Base-by-base conservation (phyloP, 2,888 invertebrate species). In the Onchidella celtica region DNA sequence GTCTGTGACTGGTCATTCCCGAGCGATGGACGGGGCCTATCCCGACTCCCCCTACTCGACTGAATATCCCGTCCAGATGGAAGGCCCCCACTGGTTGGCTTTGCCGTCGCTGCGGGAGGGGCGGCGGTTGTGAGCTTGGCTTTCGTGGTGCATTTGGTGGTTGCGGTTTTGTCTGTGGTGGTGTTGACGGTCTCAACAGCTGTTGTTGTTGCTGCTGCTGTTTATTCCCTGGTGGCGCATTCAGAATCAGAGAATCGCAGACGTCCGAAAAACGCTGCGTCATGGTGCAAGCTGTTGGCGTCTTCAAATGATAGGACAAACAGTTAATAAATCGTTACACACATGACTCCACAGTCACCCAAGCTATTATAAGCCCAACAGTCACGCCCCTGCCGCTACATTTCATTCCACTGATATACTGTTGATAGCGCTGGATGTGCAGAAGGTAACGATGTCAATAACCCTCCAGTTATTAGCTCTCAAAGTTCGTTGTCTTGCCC, bases 241-340 rank as follows among this genome's bases (percentile, higher is more conserved):
- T 59, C n/a, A 79, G 57, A 9, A 79, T 79, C 36, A 79, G 70
- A 17, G 78, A 79, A 55, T 79, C 78, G n/a, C 78, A 79, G 0
- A 79, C 36, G 61, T 79, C 78, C 24, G 70, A 38, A n/a, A 79
- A 70, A 0, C 70, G 55, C 36, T 79, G 78, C 24, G 61, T 70
- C 78, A 79, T 76, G 29, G 32, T 57, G 47, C 9, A 47, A 47
- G 17, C 9, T 6, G 47, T 47, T n/a, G n/a, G n/a, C n/a, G n/a
- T n/a, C n/a, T n/a, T n/a, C n/a, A n/a, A n/a, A n/a, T n/a, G n/a
- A n/a, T n/a, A n/a, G n/a, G n/a, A n/a, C n/a, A n/a, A n/a, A n/a
- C n/a, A n/a, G n/a, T n/a, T n/a, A n/a, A n/a, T n/a, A n/a, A n/a
- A n/a, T n/a, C n/a, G n/a, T n/a, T n/a, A n/a, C n/a, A n/a, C n/a